These are phyloP conservation scores for Hirtodrosophila alboralis DNA, from an alignment of 2,888 invertebrate genomes.

Conservation along the genomic window DNA sequence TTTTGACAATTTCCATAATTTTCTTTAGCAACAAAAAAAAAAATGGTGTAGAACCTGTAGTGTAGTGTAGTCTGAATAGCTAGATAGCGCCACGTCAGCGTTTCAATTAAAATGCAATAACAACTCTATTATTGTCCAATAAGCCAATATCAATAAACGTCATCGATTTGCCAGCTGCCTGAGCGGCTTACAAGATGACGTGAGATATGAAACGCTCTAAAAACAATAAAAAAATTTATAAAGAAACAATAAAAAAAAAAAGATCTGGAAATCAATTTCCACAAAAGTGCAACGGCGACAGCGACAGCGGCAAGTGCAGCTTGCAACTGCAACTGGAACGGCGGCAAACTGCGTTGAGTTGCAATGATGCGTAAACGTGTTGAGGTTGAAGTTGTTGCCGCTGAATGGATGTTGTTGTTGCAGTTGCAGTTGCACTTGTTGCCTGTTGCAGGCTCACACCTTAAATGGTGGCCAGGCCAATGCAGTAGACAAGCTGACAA, in stretches of 20 bases:
- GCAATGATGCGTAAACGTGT: slow-evolving; percentile 73
- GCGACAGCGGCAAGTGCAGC: slow-evolving; percentile 21
- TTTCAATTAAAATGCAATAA: slow-evolving; percentile 78
- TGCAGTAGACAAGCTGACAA: slow-evolving; percentile 47
- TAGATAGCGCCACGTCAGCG: slow-evolving; percentile 57
- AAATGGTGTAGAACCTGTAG: neutral
- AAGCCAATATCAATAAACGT: slow-evolving; percentile 69
- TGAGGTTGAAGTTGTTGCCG: slow-evolving; percentile 48
- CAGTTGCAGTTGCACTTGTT: slow-evolving; percentile 21
- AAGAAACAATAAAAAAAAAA: slow-evolving; percentile 57
- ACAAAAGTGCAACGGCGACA: slow-evolving; percentile 42
- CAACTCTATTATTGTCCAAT: slow-evolving; percentile 74
- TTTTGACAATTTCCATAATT: no score
- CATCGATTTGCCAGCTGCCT: slow-evolving; percentile 52
- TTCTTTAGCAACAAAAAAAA: no score
- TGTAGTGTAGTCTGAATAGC: slow-evolving; percentile 9
- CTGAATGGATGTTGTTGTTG: slow-evolving; percentile 30
- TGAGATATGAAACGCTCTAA: slow-evolving; percentile 70
- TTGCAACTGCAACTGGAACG: slow-evolving; percentile 5
- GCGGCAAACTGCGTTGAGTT: slow-evolving; percentile 19
- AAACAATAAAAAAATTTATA: slow-evolving; percentile 63
- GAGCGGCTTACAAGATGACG: slow-evolving; percentile 55
- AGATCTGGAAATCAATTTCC: slow-evolving; percentile 75
- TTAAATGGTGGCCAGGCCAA: slow-evolving; percentile 64
- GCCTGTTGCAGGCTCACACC: slow-evolving; percentile 66